A percentile compares a stretch with the other conserved stretches of the same genome.
phyloP scores from a whole-genome alignment of 92 coral and sea anemone species.

The Ricordea florida region DNA sequence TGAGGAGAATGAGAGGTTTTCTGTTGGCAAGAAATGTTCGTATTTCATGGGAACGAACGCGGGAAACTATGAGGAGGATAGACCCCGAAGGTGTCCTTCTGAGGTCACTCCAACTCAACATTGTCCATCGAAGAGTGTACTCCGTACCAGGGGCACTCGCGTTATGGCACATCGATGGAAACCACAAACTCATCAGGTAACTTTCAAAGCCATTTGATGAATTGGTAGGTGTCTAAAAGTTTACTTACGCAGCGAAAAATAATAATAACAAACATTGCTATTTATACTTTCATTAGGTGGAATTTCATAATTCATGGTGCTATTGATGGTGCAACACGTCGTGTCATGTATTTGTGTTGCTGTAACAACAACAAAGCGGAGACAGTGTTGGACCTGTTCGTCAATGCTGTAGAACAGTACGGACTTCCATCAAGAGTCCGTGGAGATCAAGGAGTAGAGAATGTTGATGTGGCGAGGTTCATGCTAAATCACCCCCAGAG shows the following conservation, averaged over 20 bases:
- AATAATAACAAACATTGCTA: no score
- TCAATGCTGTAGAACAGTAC: slow-evolving; percentile 46
- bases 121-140: slow-evolving; percentile 56
- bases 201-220: not conserved
- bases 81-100: slow-evolving; percentile 68
- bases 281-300: no score
- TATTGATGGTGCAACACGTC: slow-evolving; percentile 58
- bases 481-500: slow-evolving; percentile 67
- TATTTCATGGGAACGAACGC: slow-evolving; percentile 48
- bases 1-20: slow-evolving; percentile 71
- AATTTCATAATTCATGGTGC: slow-evolving; percentile 64
- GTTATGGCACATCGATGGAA: slow-evolving; percentile 70
- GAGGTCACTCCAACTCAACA: slow-evolving; percentile 59
- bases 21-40: slow-evolving; percentile 57
- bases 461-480: slow-evolving; percentile 69
- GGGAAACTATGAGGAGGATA: slow-evolving; percentile 68
- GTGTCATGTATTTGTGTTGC: slow-evolving; percentile 55
- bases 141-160: slow-evolving; percentile 55
- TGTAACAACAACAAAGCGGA: slow-evolving; percentile 59
- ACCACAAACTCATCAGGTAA: slow-evolving; percentile 60
- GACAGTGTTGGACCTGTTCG: slow-evolving; percentile 49
- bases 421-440: slow-evolving; percentile 70
- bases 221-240: not conserved
- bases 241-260: no score
- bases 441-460: slow-evolving; percentile 69